These are phyloP conservation scores for Incurvaria masculella DNA, from an alignment of 2,888 invertebrate species.

Conservation along the genomic window DNA sequence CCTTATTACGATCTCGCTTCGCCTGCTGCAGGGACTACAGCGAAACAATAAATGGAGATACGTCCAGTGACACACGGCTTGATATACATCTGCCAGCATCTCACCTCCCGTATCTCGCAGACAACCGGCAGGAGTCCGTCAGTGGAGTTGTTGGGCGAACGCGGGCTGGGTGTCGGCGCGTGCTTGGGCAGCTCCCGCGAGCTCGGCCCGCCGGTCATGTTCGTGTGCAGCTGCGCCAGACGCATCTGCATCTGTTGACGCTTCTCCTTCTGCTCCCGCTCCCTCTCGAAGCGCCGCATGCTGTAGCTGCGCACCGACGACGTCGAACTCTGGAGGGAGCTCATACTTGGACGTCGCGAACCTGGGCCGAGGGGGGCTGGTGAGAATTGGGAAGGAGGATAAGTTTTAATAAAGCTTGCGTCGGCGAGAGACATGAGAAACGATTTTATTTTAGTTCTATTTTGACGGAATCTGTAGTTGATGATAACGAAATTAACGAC, in stretches of 20 bases:
- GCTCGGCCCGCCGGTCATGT: conserved; percentile 55
- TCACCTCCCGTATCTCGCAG: conserved; percentile 75
- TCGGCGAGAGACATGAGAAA: no score
- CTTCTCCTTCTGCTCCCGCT: conserved; percentile 77
- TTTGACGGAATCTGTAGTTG: no score
- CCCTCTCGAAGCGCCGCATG: conserved; percentile 74
- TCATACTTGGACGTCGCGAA: conserved; percentile 85
- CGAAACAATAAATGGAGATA: no score
- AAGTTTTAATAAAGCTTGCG: not conserved
- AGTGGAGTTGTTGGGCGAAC: conserved; percentile 75
- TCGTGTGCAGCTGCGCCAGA: conserved; percentile 66
- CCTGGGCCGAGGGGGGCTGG: conserved; percentile 45
- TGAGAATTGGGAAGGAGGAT: not conserved
- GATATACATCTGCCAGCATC: no score
- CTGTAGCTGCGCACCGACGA: conserved; percentile 83
- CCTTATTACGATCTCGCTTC: no score
- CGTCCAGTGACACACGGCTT: no score
- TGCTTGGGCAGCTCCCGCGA: conserved; percentile 44
- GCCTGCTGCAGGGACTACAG: no score
- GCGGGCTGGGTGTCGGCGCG: conserved; percentile 69
- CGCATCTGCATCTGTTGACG: conserved; percentile 74
- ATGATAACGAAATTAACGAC: no score
- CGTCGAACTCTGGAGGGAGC: conserved; percentile 80
- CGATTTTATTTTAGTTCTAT: no score
- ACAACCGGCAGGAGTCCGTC: conserved; percentile 80